Evolutionary conservation across 2,888 invertebrate species (phyloP).

Genomic region (Listrodromus nycthemerus): DNA sequence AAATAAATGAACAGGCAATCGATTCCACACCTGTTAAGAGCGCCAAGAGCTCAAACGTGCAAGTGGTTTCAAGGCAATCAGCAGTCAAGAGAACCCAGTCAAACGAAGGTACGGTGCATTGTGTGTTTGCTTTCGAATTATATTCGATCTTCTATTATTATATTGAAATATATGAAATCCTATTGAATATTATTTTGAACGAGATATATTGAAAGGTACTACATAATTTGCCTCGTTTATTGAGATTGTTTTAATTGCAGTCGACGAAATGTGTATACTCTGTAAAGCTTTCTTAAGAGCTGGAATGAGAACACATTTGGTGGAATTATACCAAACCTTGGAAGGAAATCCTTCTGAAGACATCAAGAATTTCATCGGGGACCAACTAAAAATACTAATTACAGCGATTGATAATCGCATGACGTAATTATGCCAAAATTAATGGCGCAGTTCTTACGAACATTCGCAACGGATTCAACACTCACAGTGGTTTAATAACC

Average conservation of each 20-base stretch:
- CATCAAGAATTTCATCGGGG: neutral
- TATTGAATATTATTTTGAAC: no score
- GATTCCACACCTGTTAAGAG: neutral
- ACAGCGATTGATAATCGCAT: neutral
- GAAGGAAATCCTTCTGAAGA: neutral
- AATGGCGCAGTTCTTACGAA: neutral
- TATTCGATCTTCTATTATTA: neutral
- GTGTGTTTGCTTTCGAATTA: neutral
- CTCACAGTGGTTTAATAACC: neutral
- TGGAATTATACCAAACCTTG: neutral
- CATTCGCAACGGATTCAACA: neutral
- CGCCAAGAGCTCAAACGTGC: neutral
- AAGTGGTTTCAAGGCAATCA: neutral
- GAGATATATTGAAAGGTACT: slow-evolving; percentile 2
- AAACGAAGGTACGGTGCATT: neutral
- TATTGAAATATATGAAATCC: no score
- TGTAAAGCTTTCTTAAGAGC: slow-evolving; percentile 13
- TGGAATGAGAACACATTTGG: slow-evolving; percentile 8
- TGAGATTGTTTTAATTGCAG: neutral
- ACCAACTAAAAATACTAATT: neutral
- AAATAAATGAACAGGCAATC: no score
- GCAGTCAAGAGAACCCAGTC: neutral
- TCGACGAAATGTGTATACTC: neutral
- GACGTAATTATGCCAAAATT: neutral
- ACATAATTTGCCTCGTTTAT: neutral